These are phyloP conservation scores for Augochlora pura DNA, from an alignment of 1,140 invertebrate genomes.

Conservation along the genomic window DNA sequence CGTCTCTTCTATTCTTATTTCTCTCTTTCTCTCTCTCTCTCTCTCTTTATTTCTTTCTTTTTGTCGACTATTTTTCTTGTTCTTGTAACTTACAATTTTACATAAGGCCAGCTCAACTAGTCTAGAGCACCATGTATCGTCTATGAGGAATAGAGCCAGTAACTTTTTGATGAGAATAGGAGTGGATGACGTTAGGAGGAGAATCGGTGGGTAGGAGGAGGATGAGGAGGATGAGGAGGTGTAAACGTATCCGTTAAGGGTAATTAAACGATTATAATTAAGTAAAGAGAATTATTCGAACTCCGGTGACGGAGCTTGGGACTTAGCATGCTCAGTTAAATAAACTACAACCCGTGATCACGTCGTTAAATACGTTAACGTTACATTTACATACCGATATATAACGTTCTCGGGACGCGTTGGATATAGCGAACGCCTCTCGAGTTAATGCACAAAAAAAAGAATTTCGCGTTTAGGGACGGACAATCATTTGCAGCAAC, in stretches of 20 bases:
- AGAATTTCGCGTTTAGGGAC: constrained; percentile 80
- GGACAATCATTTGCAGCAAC: constrained; percentile 77
- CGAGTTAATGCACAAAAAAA: constrained; percentile 68
- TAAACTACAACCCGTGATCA: constrained; percentile 78
- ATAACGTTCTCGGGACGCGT: constrained; percentile 52
- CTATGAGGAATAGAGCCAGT: constrained; percentile 74
- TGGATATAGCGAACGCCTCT: constrained; percentile 46
- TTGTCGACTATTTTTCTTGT: too few relatives aligned
- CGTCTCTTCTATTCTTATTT: not conserved
- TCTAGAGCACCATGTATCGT: constrained; percentile 78
- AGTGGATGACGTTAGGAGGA: too few relatives aligned
- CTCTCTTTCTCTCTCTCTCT: constrained; percentile 18
- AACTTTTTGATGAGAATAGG: constrained; percentile 36
- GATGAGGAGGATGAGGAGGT: not conserved
- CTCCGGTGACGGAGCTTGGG: constrained; percentile 80
- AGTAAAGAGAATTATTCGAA: constrained; percentile 72
- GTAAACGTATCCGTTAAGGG: constrained; percentile 57
- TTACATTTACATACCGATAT: not conserved
- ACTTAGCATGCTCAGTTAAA: constrained; percentile 81
- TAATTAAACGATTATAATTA: constrained; percentile 60
- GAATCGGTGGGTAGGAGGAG: too few relatives aligned
- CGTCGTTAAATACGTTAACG: too few relatives aligned
- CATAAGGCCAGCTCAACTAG: constrained; percentile 80
- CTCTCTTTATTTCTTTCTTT: not conserved
- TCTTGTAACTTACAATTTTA: constrained; percentile 55